These are phyloP conservation scores for Amphiprion clarkii DNA, from an alignment of 2,797 vertebrate genomes.

Conservation along the genomic window DNA sequence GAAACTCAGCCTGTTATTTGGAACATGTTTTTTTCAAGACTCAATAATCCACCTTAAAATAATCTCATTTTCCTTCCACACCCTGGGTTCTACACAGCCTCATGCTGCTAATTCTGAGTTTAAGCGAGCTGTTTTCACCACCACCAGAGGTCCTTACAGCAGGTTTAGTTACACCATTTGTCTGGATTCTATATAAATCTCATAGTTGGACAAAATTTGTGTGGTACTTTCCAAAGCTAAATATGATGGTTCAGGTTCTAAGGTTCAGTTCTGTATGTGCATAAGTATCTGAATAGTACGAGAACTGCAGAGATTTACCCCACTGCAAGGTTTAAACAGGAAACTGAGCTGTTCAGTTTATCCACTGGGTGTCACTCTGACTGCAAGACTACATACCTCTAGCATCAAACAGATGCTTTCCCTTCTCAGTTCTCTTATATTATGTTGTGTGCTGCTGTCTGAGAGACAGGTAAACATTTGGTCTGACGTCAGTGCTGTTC, in stretches of 20 bases:
- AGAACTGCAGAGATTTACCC: constrained; percentile 10
- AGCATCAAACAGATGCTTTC: constrained; percentile 10
- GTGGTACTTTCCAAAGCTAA: neutral
- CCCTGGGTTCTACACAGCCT: neutral
- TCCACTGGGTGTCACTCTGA: constrained; percentile 78
- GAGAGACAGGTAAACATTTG: constrained; percentile 37
- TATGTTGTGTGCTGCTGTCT: constrained; percentile 10
- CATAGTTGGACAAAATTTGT: constrained; percentile 9
- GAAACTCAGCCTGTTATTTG: constrained; percentile 55
- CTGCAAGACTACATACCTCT: constrained; percentile 18
- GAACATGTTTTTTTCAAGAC: constrained; percentile 46
- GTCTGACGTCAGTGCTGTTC: constrained; percentile 42
- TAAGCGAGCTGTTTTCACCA: constrained; percentile 21
- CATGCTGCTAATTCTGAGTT: constrained; percentile 21
- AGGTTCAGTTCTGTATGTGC: constrained; percentile 6
- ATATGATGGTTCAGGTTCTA: neutral
- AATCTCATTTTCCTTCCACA: constrained; percentile 11
- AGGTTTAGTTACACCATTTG: constrained; percentile 30
- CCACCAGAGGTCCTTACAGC: constrained; percentile 38
- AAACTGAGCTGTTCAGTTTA: constrained; percentile 46
- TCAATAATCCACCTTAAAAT: constrained; percentile 54
- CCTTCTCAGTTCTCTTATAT: constrained; percentile 4
- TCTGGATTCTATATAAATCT: constrained; percentile 13
- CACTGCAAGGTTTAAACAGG: constrained; percentile 15
- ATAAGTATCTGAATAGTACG: neutral